phyloP scores from a whole-genome alignment of 2,113 vertebrate genomes.

The Python bivittatus region DNA sequence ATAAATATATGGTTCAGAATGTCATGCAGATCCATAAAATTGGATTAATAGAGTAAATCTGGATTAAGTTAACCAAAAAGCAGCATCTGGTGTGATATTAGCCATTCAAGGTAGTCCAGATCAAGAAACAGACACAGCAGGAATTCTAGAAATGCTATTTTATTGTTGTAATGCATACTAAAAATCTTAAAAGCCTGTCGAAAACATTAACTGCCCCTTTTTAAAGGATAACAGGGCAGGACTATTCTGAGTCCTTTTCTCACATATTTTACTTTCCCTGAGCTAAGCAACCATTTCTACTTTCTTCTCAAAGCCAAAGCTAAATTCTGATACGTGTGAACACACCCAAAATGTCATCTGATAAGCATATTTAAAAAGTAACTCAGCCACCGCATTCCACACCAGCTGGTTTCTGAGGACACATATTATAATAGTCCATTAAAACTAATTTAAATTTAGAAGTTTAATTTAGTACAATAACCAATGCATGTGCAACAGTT shows the following conservation, averaged over 20 bases:
- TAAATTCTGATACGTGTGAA: not conserved
- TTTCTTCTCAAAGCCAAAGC: not conserved
- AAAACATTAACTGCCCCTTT: not conserved
- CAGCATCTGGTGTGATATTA: not conserved
- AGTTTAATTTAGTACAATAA: too few species aligned
- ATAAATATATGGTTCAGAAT: not conserved
- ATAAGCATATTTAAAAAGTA: not conserved
- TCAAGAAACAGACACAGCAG: not conserved
- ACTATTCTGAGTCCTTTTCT: not conserved
- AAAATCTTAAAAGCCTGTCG: not conserved
- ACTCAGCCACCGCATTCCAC: not conserved
- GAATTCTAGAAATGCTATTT: not conserved
- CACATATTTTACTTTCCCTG: not conserved
- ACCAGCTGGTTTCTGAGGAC: not conserved
- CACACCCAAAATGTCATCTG: not conserved
- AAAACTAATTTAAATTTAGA: too few species aligned
- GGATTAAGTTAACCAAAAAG: not conserved
- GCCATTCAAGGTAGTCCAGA: not conserved
- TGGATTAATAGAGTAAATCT: not conserved
- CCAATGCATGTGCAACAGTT: too few species aligned
- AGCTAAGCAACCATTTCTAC: not conserved
- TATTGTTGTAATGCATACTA: not conserved
- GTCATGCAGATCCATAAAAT: not conserved
- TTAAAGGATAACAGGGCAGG: not conserved
- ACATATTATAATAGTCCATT: not conserved